Base-by-base conservation (phyloP, 1,140 invertebrate species). In the Bombus turneri region DNA sequence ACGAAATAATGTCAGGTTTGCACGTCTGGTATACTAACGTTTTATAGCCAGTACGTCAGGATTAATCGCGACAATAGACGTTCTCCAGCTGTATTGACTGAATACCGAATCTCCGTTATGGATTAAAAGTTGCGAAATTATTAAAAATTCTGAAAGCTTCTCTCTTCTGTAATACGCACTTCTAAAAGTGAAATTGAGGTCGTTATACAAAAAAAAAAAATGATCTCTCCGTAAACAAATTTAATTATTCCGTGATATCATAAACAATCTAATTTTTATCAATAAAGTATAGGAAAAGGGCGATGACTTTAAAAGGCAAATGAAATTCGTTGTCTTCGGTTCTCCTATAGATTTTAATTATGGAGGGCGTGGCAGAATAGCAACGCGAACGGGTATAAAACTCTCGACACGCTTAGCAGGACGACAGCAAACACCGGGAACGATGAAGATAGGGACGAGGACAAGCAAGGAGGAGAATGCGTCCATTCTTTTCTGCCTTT, bases 291-390 rank as follows among this genome's bases (percentile, higher is more conserved):
- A 18, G 39, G 37, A 6, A 59, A 62, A 77, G 8, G 8, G 5
- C 31, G 25, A 53, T 76, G 15, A 53, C n/a, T 37, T 76, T 59
- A 53, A 25, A 59, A 78, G n/a, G n/a, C n/a, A 78, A 78, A 64
- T 78, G 43, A 66, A 62, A 37, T 31, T 59, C 25, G 31, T 76
- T 28, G n/a, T 12, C 39, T 6, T 69, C n/a, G 34, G 64, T 71
- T 77, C 47, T 76, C 77, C 41, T 75, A 75, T 86, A 39, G 69
- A 84, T 86, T 83, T 83, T 77, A 83, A 87, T 87, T 84, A 68
- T 59, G 47, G 59, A 39, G 62, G 81, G 75, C 69, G 85, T 41
- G 85, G 74, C 81, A 37, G 43, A 31, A 28, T 3, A 31, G 18
- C 57, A 31, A 74, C 62, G 34, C 22, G 34, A 73, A 39, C 37